Conservation (phyloP, 2,797 vertebrate species). For the Brotula barbata region DNA sequence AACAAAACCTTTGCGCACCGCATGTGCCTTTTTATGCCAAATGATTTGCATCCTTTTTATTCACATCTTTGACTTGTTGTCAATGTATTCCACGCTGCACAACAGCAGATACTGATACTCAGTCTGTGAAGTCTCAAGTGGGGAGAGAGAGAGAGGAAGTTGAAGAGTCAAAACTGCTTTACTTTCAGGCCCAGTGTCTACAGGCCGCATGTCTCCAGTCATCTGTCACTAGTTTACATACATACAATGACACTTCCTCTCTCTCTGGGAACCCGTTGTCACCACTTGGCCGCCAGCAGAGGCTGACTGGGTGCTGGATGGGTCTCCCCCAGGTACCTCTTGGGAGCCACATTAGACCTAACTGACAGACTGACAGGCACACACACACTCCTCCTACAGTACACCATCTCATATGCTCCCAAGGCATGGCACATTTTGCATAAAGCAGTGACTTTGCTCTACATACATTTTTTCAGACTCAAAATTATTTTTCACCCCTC, state of each 20-base stretch:
- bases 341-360: conserved; percentile 80
- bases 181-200: conserved; percentile 76
- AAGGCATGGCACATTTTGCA: conserved; percentile 77
- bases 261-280: conserved; percentile 81
- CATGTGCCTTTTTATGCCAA: conserved; percentile 71
- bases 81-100: conserved; percentile 62
- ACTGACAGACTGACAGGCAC: conserved; percentile 83
- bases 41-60: conserved; percentile 78
- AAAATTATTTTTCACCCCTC: conserved; percentile 80
- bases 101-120: conserved; percentile 56
- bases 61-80: conserved; percentile 76
- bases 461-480: conserved; percentile 73
- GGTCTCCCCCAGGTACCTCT: conserved; percentile 84
- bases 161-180: conserved; percentile 71
- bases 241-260: conserved; percentile 82
- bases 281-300: conserved; percentile 79
- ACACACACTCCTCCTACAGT: conserved; percentile 51
- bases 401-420: conserved; percentile 72
- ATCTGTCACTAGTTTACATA: conserved; percentile 85
- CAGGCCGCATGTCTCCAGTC: conserved; percentile 82
- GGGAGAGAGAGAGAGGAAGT: conserved; percentile 55
- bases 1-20: conserved; percentile 60
- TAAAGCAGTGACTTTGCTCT: conserved; percentile 79
- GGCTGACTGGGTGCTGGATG: conserved; percentile 80
- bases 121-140: conserved; percentile 68